These are phyloP conservation scores for Dione juno DNA, from an alignment of 2,888 invertebrate genomes.

Conservation along the genomic window DNA sequence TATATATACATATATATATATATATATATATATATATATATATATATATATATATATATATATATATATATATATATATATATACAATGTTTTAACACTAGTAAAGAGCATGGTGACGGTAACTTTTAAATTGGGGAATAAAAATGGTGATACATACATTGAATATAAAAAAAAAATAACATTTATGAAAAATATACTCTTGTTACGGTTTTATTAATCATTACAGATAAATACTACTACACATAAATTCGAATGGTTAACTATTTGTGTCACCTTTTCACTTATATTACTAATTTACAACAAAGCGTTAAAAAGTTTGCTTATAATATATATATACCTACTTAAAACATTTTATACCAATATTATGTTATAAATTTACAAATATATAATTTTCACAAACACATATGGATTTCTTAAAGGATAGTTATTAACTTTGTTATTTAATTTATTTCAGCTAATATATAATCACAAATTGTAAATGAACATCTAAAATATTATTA, in stretches of 20 bases:
- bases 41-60: no score
- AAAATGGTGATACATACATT: no score
- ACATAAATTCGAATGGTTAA: conserved; percentile 53
- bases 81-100: no score
- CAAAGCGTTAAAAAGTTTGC: conserved; percentile 11
- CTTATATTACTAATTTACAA: conserved; percentile 21
- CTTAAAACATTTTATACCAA: conserved; percentile 1
- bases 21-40: no score
- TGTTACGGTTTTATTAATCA: conserved; percentile 43
- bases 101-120: no score
- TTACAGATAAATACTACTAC: conserved; percentile 51
- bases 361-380: background rate
- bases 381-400: conserved; percentile 10
- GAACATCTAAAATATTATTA: background rate
- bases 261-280: conserved; percentile 45
- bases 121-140: no score
- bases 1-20: no score
- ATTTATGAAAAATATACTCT: conserved; percentile 33
- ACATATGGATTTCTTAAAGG: background rate
- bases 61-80: no score
- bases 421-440: background rate
- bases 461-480: background rate
- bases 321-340: conserved; percentile 10
- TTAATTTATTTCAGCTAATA: background rate
- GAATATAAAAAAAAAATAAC: conserved; percentile 30